Base-by-base conservation (phyloP, 2,113 vertebrate species). In the Tor tambroides region DNA sequence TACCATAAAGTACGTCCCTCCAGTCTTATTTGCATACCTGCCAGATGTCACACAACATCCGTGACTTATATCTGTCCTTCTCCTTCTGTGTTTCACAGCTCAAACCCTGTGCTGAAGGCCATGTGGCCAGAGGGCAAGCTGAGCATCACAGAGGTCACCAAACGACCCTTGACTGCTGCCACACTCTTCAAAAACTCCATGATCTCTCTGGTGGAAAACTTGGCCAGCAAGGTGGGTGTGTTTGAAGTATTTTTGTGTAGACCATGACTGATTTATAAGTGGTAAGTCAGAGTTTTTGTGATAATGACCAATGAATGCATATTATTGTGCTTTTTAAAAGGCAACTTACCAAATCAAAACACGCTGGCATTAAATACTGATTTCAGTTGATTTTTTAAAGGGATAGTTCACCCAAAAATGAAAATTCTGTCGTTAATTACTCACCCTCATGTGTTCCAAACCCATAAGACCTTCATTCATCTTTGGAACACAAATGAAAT, bases 111-210 rank as follows among this genome's bases (percentile, higher is more conserved):
- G 76, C 89, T 99, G 92, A 99, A 98, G 93, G 95, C 72, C 32
- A 99, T 99, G 98, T 99, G 98, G 98, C 98, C 98, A 0, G 98
- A 99, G 92, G 98, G 98, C 46, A 99, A 99, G 82, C 94, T 99
- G 92, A 97, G 98, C 91, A 99, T 99, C 91, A 99, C 97, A 0
- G 98, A 99, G 91, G 98, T 99, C 89, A 99, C 98, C 91, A 99
- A 99, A 88, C 94, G 98, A 0, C 98, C 98, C 2, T 92, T 97
- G 86, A 99, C 98, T 0, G 98, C 98, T 0, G 98, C 96, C 72
- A 95, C 98, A 0, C 95, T 99, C 59, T 99, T 99, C 91, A 99
- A 98, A 93, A 99, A 96, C 94, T 99, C 98, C 86, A 99, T 99
- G 98, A 97, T 99, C 90, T 96, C 96, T 1, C 87, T 99, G 87